Base-by-base conservation (phyloP, 2,113 vertebrate species). In the Notarius lentiginosus region DNA sequence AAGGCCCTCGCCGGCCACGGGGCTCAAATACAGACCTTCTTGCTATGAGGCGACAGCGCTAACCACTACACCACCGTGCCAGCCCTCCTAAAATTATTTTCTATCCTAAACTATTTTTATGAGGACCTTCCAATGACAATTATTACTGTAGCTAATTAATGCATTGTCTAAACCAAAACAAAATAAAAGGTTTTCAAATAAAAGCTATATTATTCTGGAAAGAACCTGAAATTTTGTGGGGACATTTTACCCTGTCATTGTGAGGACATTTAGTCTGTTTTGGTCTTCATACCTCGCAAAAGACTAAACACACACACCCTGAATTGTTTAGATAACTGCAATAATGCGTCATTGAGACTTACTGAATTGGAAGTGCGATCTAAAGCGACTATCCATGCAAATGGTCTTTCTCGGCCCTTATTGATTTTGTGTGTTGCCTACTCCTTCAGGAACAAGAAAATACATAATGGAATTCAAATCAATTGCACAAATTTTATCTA, bases 351-450 rank as follows among this genome's bases (percentile, higher is more conserved):
- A 79, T 41, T 17, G 83, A 73, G 60, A 77, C 80, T 87, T 87
- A 87, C 88, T 90, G 80, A 91, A 91, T 91, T 84, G 47, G 85
- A 89, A 66, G 66, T 60, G 77, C 41, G 53, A 84, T 63, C 77
- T 53, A 55, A 86, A 86, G 65, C 65, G 61, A 70, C 63, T 72
- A 65, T 81, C 41, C 88, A 84, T 76, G 77, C 79, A 72, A 70
- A 86, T 86, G 82, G 79, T 65, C 70, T 82, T 82, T 60, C 76
- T 87, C 79, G 77, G 66, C 60, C 84, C 61, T 10, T 87, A 90
- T 89, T 86, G 90, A 90, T 90, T 88, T 82, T 72, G 55, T 86
- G 89, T 86, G 89, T 87, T 79, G 90, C 85, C 68, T 89, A 79
- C 88, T 89, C 88, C 86, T 84, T 20, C 56, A 77, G 84, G 88